A percentile compares a stretch with the other conserved stretches of the same genome.
Conservation (phyloP, 2,888 invertebrate species). For the Tinea pellionella region DNA sequence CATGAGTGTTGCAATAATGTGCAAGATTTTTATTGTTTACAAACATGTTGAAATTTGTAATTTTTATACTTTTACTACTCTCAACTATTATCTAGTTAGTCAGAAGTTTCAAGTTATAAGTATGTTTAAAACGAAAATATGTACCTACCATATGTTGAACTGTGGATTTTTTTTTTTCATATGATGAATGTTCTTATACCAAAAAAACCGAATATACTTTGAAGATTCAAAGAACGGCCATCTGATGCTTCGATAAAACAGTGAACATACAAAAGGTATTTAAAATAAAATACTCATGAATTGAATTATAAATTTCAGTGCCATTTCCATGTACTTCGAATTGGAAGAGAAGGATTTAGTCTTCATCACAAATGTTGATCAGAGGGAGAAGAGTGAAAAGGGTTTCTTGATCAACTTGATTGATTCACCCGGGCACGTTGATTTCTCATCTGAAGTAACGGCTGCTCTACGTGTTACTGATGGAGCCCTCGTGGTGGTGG, state of each 20-base stretch:
- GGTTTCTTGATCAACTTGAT: slow-evolving; percentile 99
- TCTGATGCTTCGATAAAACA: slow-evolving; percentile 37
- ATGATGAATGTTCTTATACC: slow-evolving; percentile 69
- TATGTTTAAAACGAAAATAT: no score
- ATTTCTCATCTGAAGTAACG: slow-evolving; percentile 99
- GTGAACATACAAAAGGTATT: neutral
- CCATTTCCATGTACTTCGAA: slow-evolving; percentile 99
- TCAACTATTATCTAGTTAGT: no score
- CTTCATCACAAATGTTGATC: slow-evolving; percentile 92
- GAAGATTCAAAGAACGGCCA: slow-evolving; percentile 71
- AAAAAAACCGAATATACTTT: slow-evolving; percentile 42
- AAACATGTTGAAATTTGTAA: neutral
- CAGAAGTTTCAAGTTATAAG: no score
- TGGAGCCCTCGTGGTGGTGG: slow-evolving; percentile 99
- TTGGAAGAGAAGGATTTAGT: slow-evolving; percentile 93
- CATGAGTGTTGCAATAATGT: neutral
- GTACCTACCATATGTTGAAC: no score
- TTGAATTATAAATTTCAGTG: slow-evolving; percentile 70
- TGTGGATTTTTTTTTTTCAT: slow-evolving; percentile 1
- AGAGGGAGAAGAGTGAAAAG: slow-evolving; percentile 89
- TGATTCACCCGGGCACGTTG: slow-evolving; percentile 99
- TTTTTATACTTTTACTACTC: no score
- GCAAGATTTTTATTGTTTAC: neutral
- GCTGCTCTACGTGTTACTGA: slow-evolving; percentile 99
- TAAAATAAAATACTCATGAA: neutral